Base-by-base conservation (phyloP, 1,140 invertebrate genomes). In the Sipha flava region DNA sequence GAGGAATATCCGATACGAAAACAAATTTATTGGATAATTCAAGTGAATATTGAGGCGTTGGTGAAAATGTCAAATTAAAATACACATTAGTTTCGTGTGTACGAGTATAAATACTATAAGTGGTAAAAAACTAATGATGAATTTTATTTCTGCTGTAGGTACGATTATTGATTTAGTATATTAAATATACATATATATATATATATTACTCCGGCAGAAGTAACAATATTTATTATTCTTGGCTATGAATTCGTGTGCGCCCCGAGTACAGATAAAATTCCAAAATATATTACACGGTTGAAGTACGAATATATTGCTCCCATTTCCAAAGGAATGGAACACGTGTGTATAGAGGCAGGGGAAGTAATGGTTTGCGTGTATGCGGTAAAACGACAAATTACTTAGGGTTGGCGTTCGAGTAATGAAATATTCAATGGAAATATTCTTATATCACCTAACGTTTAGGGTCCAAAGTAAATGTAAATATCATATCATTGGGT, bases 161-260 rank as follows among this genome's bases (percentile, higher is more conserved):
- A n/a, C n/a, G n/a, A n/a, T 43, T 43, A 49, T 70, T 29, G 43
- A 70, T 47, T 47, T 47, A 2, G 89, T 31, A 70, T 70, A 70
- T 47, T 70, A n/a, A n/a, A n/a, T n/a, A n/a, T n/a, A n/a, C n/a
- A n/a, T n/a, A n/a, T n/a, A n/a, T n/a, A n/a, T n/a, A n/a, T n/a
- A n/a, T n/a, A n/a, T n/a, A n/a, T n/a, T n/a, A n/a, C n/a, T n/a
- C 47, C 18, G 23, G 29, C 23, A 47, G 16, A 70, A 45, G 23
- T 5, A 68, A n/a, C n/a, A 68, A 64, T 12, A 29, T 47, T 26
- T 29, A 70, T 70, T 70, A 70, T 47, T 70, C 23, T 70, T 47
- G 16, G 14, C 34, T 40, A 66, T 43, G 37, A 66, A 47, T 70
- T 47, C 34, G 66, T 23, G 23, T 47, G n/a, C n/a, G n/a, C n/a